Evolutionary conservation across 2,797 vertebrate genomes (phyloP).

Genomic region (Eidolon dupreanum): DNA sequence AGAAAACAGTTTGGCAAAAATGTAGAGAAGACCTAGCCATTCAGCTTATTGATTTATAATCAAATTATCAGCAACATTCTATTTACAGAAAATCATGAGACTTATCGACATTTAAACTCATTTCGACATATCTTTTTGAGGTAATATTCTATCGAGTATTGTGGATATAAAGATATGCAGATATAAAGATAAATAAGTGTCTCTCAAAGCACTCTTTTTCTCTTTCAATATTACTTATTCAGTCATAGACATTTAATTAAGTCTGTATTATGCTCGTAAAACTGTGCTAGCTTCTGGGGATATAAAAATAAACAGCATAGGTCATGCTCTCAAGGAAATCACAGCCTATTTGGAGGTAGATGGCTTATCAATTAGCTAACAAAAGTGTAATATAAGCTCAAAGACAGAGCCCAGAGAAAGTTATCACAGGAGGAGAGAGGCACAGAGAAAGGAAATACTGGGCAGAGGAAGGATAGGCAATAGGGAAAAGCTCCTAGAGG

Average conservation of each 20-base stretch:
- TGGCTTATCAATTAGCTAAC: neutral
- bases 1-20: neutral
- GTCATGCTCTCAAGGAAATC: neutral
- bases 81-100: neutral
- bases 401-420: neutral
- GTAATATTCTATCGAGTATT: neutral
- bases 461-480: neutral
- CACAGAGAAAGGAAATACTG: neutral
- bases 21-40: neutral
- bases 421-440: neutral
- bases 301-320: neutral
- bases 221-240: neutral
- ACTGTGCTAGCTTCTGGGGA: neutral
- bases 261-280: neutral
- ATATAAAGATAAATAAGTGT: neutral
- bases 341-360: neutral
- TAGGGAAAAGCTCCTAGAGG: neutral
- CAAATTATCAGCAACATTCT: neutral
- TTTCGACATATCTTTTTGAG: neutral
- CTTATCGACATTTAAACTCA: neutral
- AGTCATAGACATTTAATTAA: neutral
- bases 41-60: neutral
- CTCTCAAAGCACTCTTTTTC: neutral
- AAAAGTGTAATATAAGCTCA: neutral
- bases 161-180: neutral